A percentile compares a stretch with the other conserved stretches of the same genome.
Evolutionary conservation across 2,113 vertebrate species (phyloP).

Genomic region (Orcinus orca): DNA sequence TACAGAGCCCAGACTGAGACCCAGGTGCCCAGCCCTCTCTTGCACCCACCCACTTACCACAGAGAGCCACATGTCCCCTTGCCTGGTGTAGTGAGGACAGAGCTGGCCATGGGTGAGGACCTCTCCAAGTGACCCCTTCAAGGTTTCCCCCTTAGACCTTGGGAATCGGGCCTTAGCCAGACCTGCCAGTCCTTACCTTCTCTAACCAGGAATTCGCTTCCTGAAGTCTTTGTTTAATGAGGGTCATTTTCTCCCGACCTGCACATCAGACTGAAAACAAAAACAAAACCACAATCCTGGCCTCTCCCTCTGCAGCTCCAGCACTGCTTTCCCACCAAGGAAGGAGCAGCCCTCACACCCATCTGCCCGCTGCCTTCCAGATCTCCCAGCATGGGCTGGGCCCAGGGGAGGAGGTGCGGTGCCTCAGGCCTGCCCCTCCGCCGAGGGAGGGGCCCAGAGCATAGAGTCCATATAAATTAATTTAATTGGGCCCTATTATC

Average conservation of each 20-base stretch:
- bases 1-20: no score
- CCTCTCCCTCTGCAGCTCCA: not conserved
- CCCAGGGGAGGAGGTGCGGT: conserved; percentile 1
- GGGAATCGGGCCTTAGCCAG: not conserved
- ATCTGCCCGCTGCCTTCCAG: not conserved
- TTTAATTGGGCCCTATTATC: conserved; percentile 86
- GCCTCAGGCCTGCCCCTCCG: conserved; percentile 46
- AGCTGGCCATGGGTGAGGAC: not conserved
- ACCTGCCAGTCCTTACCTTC: not conserved
- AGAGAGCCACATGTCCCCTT: not conserved
- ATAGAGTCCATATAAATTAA: conserved; percentile 80
- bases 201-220: not conserved
- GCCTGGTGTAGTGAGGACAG: not conserved
- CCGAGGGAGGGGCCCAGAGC: not conserved
- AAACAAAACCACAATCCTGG: conserved; percentile 38
- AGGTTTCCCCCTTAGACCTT: not conserved
- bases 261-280: not conserved
- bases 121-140: not conserved
- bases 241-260: conserved; percentile 45
- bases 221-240: conserved; percentile 20
- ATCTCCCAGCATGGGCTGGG: not conserved
- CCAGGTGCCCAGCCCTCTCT: not conserved
- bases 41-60: not conserved
- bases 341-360: not conserved
- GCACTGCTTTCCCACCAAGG: not conserved